phyloP scores from a whole-genome alignment of 2,113 vertebrate species.

The Turnix velox region DNA sequence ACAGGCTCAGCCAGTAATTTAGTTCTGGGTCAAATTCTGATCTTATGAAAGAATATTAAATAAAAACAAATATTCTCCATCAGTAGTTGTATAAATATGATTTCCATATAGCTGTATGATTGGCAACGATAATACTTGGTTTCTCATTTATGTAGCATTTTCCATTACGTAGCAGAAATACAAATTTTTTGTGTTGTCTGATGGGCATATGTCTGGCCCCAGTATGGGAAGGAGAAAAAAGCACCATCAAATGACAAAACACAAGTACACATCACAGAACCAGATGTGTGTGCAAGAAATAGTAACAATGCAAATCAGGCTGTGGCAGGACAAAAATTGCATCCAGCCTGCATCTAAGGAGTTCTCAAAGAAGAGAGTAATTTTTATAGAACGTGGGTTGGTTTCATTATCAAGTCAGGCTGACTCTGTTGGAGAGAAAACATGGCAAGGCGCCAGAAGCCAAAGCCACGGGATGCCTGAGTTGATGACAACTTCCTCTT shows the following conservation, averaged over 20 bases:
- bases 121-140: background rate
- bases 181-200: background rate
- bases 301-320: background rate
- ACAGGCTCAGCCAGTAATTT: background rate
- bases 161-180: background rate
- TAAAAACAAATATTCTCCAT: background rate
- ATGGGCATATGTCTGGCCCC: too few relatives aligned
- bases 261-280: background rate
- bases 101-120: background rate
- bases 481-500: too few relatives aligned
- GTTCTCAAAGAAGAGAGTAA: background rate
- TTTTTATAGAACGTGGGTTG: background rate
- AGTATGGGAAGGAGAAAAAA: background rate
- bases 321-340: background rate
- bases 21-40: background rate
- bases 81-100: background rate
- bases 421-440: too few relatives aligned
- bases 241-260: background rate
- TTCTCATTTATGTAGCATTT: background rate
- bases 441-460: too few relatives aligned
- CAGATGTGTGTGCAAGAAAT: background rate
- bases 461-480: too few relatives aligned
- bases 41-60: background rate
- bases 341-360: background rate
- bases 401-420: background rate